These are phyloP conservation scores for Acrocyrtus sp. DNA, from an alignment of 2,888 invertebrate species.

Conservation along the genomic window DNA sequence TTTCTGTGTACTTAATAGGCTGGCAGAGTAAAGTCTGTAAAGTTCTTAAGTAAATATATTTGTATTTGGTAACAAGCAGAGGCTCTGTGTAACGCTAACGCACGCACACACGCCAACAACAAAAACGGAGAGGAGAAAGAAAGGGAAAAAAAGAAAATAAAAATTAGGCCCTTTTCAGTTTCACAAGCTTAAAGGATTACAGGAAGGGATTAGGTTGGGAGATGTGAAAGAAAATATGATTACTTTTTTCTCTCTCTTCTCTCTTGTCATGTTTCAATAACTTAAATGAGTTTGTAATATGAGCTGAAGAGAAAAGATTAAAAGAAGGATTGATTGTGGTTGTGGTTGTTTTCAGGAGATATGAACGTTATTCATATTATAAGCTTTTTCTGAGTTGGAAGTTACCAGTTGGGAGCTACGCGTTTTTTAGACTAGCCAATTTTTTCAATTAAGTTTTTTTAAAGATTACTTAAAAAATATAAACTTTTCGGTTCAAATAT, in stretches of 20 bases:
- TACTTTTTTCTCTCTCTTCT: neutral
- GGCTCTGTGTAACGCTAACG: neutral
- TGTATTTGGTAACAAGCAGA: slow-evolving; percentile 5
- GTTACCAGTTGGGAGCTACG: too few species aligned
- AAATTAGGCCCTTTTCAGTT: slow-evolving; percentile 25
- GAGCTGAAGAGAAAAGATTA: slow-evolving; percentile 34
- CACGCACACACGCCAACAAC: slow-evolving; percentile 29
- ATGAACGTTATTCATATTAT: too few species aligned
- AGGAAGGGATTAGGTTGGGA: neutral
- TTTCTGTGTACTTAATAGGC: neutral
- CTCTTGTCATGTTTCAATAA: slow-evolving; percentile 23
- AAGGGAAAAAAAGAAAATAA: neutral
- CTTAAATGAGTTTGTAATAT: slow-evolving; percentile 44
- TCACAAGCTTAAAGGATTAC: slow-evolving; percentile 49
- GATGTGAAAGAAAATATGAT: neutral
- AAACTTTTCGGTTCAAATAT: too few species aligned
- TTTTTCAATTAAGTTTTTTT: too few species aligned
- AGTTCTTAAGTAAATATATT: slow-evolving; percentile 20
- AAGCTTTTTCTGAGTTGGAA: too few species aligned
- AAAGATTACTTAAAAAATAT: too few species aligned
- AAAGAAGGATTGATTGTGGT: too few species aligned
- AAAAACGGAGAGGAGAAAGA: neutral
- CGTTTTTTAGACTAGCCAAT: too few species aligned
- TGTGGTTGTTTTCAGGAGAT: too few species aligned
- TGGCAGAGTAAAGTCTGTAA: neutral